Evolutionary conservation across 2,888 invertebrate species (phyloP), one percentile per base, ranked within the genome.

Genomic region (Lithophane leautieri): DNA sequence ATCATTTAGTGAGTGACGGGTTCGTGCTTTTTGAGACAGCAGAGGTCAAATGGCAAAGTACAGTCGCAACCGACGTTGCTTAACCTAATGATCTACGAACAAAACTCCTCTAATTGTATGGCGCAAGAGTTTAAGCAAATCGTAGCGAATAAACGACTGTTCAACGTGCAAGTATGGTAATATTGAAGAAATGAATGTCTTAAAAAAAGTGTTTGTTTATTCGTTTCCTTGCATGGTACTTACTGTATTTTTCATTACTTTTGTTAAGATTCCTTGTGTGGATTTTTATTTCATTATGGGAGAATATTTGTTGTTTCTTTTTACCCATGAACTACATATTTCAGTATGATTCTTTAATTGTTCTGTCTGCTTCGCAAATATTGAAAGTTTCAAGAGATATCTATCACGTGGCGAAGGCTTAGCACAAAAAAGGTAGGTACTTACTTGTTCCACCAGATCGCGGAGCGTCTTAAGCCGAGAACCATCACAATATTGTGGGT

Each of bases 21-120:
- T 78, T 80, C 83, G 62, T 85, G 76, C 61, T 73, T 87, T 85
- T 77, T 61, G 63, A 73, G 67, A 66, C 79, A 60, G 58, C 52
- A 71, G 75, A 83, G 87, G 81, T 84, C 69, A 56, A 66, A 86
- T 69, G 84, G 80, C 76, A 79, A 71, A 62, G 62, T 73, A 69
- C 75, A 72, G 71, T 68, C 63, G 63, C 77, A 71, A 70, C 66
- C 34, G 56, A 62, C 34, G 63, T 87, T 86, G 73, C 78, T 58
- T 62, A 79, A 81, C 68, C 22, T 8, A 67, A 63, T 54, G 60
- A 68, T 80, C 66, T 63, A 50, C 50, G 69, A 68, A 80, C 50
- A 70, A 68, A 73, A 76, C 72, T 78, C 47, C 70, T 67, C 66
- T 74, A 73, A 71, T 78, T 61, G 56, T 28, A 72, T 88, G 83